Conservation (phyloP, 2,113 vertebrate species). For the Ibidorhyncha struthersii region DNA sequence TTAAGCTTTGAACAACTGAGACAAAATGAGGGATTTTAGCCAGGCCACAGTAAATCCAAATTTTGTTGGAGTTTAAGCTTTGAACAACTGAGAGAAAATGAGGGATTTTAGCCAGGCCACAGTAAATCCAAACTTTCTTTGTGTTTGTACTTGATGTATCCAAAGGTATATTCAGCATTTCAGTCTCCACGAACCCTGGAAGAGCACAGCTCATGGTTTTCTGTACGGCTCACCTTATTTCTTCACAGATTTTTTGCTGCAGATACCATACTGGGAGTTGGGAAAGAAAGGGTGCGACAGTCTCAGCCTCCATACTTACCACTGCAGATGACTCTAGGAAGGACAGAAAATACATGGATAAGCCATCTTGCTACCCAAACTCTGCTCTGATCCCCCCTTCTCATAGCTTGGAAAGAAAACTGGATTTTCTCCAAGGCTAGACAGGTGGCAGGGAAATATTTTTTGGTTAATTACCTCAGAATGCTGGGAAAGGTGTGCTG, state of each 20-base stretch:
- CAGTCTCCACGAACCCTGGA: not conserved
- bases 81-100: not conserved
- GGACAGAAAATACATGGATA: not conserved
- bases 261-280: not conserved
- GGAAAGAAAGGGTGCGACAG: not conserved
- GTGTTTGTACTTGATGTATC: not conserved
- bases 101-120: not conserved
- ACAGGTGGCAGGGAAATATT: constrained; percentile 69
- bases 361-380: not conserved
- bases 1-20: not conserved
- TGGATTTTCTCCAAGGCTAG: constrained; percentile 68
- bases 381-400: constrained; percentile 23
- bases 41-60: not conserved
- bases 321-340: not conserved
- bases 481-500: constrained; percentile 68
- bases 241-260: not conserved
- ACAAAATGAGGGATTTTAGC: not conserved
- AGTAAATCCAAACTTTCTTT: not conserved
- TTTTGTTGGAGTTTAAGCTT: not conserved
- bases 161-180: not conserved
- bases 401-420: constrained; percentile 37
- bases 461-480: constrained; percentile 72
- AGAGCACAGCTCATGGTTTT: not conserved
- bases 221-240: not conserved
- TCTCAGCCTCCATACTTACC: not conserved